A percentile compares a stretch with the other conserved stretches of the same genome.
These are phyloP conservation scores for Drosophila nikananu DNA, from an alignment of 1,140 invertebrate species.

Conservation along the genomic window DNA sequence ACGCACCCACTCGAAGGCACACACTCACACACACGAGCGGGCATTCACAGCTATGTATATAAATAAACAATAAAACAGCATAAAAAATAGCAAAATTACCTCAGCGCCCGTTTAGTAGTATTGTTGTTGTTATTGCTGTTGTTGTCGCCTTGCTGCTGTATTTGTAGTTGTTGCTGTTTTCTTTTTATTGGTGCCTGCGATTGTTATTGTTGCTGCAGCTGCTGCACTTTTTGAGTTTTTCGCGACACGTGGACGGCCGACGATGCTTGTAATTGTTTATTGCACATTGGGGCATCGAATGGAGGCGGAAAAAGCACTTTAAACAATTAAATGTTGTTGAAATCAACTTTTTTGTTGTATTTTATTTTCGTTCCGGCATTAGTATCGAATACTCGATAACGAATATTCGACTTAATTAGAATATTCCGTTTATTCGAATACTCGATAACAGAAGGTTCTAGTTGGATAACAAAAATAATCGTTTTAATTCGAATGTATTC, in stretches of 20 bases:
- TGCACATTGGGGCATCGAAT: constrained; percentile 38
- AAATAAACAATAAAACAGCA: constrained; percentile 69
- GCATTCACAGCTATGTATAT: constrained; percentile 61
- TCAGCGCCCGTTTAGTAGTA: constrained; percentile 57
- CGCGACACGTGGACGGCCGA: constrained; percentile 34
- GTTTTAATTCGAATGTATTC: background rate
- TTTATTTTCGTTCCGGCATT: constrained; percentile 21
- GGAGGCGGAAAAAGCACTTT: constrained; percentile 7
- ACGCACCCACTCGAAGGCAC: constrained; percentile 24
- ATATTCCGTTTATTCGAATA: background rate
- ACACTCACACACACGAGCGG: constrained; percentile 18
- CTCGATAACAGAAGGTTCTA: constrained; percentile 17
- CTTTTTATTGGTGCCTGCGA: constrained; percentile 38
- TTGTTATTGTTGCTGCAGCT: constrained; percentile 75
- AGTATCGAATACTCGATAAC: constrained; percentile 2
- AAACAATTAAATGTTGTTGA: constrained; percentile 47
- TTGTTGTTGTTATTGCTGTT: constrained; percentile 46
- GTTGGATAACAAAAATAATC: background rate
- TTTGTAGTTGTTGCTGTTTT: constrained; percentile 67
- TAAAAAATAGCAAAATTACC: constrained; percentile 82
- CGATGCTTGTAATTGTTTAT: constrained; percentile 43
- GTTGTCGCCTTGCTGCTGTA: constrained; percentile 51
- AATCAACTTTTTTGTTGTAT: constrained; percentile 30
- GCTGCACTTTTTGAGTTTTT: constrained; percentile 40
- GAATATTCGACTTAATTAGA: background rate